Evolutionary conservation across 2,888 invertebrate genomes (phyloP), one percentile per base, ranked within the genome.

Genomic region (Megaustenia siamemsis): DNA sequence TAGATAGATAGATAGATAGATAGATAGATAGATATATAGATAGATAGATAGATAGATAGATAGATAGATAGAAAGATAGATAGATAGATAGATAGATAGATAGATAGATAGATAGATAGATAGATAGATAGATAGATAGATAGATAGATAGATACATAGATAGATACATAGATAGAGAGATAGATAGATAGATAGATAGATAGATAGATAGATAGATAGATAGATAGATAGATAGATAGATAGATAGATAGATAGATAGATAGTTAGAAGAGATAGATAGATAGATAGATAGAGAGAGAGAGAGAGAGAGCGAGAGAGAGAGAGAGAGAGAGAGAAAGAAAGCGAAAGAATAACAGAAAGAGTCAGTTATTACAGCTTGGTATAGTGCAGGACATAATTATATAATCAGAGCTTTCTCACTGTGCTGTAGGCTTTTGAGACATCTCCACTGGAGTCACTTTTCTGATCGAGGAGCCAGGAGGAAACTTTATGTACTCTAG

Each of bases 191-290:
- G 12, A 71, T 71, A 71, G 12, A 71, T 71, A 71, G 12, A 71
- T 49, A 75, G 10, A 75, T 49, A 75, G 10, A 75, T 49, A 75
- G 10, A 75, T 49, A 75, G 10, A 75, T 49, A 75, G 10, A 75
- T 49, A 75, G 10, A 75, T 49, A 75, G 10, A 75, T 49, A 75
- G 10, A 75, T 49, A 75, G 10, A 75, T 49, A 75, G 10, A 75
- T 49, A 75, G 10, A 75, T 49, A 75, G 8, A 75, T 49, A 75
- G 40, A 71, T 71, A 71, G 24, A 45, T 45, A 45, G 40, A 71
- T 35, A 71, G n/a, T n/a, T n/a, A n/a, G n/a, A n/a, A n/a, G n/a
- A n/a, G n/a, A n/a, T n/a, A n/a, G n/a, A n/a, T n/a, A n/a, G n/a
- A n/a, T n/a, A n/a, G n/a, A n/a, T n/a, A n/a, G n/a, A n/a, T n/a